phyloP scores from a whole-genome alignment of 2,113 vertebrate species.

The Zootoca vivipara region DNA sequence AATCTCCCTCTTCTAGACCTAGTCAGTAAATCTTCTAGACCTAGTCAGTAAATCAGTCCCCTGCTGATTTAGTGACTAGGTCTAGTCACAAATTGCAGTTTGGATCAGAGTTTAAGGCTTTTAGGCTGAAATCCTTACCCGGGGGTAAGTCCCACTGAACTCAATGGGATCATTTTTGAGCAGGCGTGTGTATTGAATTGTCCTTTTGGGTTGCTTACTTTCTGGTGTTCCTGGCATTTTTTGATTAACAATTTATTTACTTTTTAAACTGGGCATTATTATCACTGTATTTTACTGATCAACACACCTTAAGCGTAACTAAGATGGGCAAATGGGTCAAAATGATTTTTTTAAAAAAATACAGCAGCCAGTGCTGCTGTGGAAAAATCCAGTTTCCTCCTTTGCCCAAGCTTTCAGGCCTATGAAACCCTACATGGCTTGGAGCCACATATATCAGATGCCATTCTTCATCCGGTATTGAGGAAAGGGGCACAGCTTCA shows the following conservation, averaged over 20 bases:
- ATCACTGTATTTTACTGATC: neutral
- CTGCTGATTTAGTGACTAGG: neutral
- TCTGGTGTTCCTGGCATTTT: neutral
- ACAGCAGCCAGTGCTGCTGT: neutral
- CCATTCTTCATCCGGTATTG: neutral
- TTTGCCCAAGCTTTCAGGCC: neutral
- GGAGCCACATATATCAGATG: neutral
- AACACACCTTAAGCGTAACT: neutral
- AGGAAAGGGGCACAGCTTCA: neutral
- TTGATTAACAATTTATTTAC: neutral
- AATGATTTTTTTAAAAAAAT: neutral
- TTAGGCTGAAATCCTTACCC: no score
- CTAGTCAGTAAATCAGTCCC: no score
- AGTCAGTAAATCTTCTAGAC: no score
- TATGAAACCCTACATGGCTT: neutral
- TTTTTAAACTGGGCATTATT: neutral
- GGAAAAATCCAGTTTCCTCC: neutral
- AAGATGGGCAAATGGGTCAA: neutral
- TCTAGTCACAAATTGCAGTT: no score
- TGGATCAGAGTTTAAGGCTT: neutral
- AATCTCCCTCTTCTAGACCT: neutral
- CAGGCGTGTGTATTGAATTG: no score
- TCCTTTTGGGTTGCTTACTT: neutral
- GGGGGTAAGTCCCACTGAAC: no score
- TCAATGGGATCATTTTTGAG: no score